Evolutionary conservation across 2,113 vertebrate species (phyloP).

Genomic region (Pseudorectes ferrugineus): DNA sequence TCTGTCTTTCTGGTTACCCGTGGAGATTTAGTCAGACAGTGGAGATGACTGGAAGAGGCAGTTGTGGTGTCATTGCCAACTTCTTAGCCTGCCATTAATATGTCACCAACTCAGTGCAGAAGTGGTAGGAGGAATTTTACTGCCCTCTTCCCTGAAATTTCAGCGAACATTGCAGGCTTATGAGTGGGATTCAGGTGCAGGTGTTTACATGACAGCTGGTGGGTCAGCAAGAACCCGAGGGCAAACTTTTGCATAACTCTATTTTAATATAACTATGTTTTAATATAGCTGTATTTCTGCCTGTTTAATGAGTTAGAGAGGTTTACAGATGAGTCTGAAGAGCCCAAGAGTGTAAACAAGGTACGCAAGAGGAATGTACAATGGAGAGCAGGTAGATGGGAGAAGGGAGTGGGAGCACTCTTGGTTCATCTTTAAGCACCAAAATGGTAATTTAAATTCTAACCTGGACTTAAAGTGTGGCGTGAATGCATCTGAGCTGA

Average conservation of each 20-base stretch:
- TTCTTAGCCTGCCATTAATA: neutral
- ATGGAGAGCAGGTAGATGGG: neutral
- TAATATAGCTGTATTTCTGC: neutral
- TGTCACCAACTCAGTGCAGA: neutral
- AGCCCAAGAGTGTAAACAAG: neutral
- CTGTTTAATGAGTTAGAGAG: neutral
- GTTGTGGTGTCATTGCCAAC: neutral
- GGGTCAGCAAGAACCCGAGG: rapidly evolving
- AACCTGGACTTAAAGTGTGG: neutral
- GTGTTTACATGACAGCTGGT: neutral
- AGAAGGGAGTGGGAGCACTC: neutral
- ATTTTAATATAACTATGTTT: neutral
- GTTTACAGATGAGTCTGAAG: neutral
- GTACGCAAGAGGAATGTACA: neutral
- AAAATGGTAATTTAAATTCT: neutral
- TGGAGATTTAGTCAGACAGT: neutral
- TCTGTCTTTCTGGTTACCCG: neutral
- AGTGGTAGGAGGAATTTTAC: neutral
- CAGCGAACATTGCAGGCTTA: neutral
- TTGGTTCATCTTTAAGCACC: neutral
- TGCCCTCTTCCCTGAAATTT: neutral
- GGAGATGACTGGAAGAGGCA: neutral
- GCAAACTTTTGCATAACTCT: neutral
- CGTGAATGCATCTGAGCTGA: neutral
- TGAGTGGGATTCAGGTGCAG: neutral